These are phyloP conservation scores for Sebastes trivittatus DNA, from an alignment of 2,797 vertebrate species.

Conservation along the genomic window DNA sequence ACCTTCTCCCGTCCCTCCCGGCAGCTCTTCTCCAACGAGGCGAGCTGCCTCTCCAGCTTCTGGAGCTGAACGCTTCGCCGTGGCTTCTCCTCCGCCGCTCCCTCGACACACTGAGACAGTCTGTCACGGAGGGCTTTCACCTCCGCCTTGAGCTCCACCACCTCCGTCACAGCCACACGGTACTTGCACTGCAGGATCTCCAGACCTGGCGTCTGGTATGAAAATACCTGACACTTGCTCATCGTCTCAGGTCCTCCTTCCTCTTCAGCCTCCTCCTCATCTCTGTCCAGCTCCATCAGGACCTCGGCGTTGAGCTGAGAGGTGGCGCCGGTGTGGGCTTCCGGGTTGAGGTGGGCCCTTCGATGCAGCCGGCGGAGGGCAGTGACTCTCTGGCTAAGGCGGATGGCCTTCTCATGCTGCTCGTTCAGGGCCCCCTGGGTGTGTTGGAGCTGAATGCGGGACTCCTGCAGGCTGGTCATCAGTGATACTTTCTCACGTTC, in stretches of 20 bases:
- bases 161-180: constrained; percentile 93
- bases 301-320: constrained; percentile 24
- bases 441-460: constrained; percentile 92
- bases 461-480: constrained; percentile 90
- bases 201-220: constrained; percentile 87
- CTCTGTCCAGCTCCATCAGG: constrained; percentile 70
- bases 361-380: constrained; percentile 84
- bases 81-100: constrained; percentile 77
- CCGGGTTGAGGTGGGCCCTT: constrained; percentile 62
- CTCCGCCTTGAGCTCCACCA: constrained; percentile 94
- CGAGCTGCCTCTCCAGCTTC: constrained; percentile 86
- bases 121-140: constrained; percentile 90
- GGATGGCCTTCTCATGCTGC: constrained; percentile 89
- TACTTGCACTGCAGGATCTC: constrained; percentile 97
- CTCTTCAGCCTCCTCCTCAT: constrained; percentile 65
- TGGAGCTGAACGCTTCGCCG: constrained; percentile 83
- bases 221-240: constrained; percentile 54
- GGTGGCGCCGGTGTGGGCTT: constrained; percentile 40
- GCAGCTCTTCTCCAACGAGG: constrained; percentile 85
- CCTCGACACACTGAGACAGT: constrained; percentile 86
- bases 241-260: constrained; percentile 67
- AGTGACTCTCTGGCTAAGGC: constrained; percentile 87
- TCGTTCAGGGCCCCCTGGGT: constrained; percentile 92
- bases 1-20: constrained; percentile 88
- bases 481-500: constrained; percentile 92